Conservation (phyloP, 1,140 invertebrate genomes). For the Drosophila aff. region DNA sequence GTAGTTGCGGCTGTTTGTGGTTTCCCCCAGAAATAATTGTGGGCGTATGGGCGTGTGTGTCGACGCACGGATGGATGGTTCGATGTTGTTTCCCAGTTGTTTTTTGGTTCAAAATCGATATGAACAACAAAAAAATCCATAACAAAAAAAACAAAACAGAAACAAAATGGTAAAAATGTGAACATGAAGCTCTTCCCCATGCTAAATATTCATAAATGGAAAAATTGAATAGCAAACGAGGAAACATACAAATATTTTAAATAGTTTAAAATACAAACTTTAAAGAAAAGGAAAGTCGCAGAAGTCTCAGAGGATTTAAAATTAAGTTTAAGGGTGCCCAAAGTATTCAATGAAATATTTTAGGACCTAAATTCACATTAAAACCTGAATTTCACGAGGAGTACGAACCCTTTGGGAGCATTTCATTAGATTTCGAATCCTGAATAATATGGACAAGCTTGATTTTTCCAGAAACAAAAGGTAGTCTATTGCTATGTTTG, state of each 20-base stretch:
- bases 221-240: conserved; percentile 6
- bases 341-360: background rate
- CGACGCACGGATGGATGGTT: conserved; percentile 52
- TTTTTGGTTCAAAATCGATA: conserved; percentile 70
- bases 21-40: conserved; percentile 53
- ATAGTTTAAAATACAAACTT: background rate
- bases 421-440: background rate
- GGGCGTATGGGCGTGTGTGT: conserved; percentile 42
- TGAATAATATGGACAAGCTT: background rate
- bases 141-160: conserved; percentile 43
- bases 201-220: background rate
- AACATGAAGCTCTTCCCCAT: background rate
- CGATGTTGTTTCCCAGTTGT: conserved; percentile 62
- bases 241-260: background rate
- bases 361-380: background rate
- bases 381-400: no score
- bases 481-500: background rate
- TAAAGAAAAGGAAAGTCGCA: no score
- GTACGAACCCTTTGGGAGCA: background rate
- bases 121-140: conserved; percentile 41
- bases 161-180: conserved; percentile 15
- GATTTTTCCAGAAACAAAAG: background rate
- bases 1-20: conserved; percentile 61
- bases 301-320: background rate
- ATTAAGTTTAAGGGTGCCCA: background rate